A percentile compares a stretch with the other conserved stretches of the same genome.
These are phyloP conservation scores for Maccullochella peelii DNA, from an alignment of 2,113 vertebrate genomes.

Conservation along the genomic window DNA sequence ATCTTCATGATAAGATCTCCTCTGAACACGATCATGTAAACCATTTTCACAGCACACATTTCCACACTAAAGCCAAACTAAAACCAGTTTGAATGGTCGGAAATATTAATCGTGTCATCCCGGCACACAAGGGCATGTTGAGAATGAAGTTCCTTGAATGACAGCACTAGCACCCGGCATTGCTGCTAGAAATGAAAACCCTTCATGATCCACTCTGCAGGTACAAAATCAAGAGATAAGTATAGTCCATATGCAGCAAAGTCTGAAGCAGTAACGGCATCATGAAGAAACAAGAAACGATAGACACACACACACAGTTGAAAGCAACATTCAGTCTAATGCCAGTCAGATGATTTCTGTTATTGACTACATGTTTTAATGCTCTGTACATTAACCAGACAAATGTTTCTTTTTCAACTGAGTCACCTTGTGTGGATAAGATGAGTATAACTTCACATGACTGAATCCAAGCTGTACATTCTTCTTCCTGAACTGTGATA, in stretches of 20 bases:
- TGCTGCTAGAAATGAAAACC: constrained; percentile 43
- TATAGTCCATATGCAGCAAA: not conserved
- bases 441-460: constrained; percentile 16
- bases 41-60: constrained; percentile 12
- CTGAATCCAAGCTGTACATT: constrained; percentile 44
- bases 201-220: constrained; percentile 16
- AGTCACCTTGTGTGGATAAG: not conserved
- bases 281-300: constrained; percentile 40
- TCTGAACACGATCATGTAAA: not conserved
- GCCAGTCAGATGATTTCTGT: constrained; percentile 21
- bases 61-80: constrained; percentile 26
- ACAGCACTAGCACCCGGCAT: constrained; percentile 61
- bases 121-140: constrained; percentile 23
- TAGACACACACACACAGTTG: constrained; percentile 9
- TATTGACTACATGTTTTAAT: constrained; percentile 24
- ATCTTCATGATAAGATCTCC: not conserved
- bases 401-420: not conserved
- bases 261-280: constrained; percentile 56
- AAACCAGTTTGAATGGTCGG: constrained; percentile 30
- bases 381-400: constrained; percentile 56
- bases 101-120: constrained; percentile 48
- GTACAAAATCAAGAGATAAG: constrained; percentile 7
- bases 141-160: constrained; percentile 21
- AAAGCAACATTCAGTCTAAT: constrained; percentile 59
- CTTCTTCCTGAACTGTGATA: constrained; percentile 45